phyloP scores from a whole-genome alignment of 2,888 invertebrate species.

The Pyrrhia umbra region DNA sequence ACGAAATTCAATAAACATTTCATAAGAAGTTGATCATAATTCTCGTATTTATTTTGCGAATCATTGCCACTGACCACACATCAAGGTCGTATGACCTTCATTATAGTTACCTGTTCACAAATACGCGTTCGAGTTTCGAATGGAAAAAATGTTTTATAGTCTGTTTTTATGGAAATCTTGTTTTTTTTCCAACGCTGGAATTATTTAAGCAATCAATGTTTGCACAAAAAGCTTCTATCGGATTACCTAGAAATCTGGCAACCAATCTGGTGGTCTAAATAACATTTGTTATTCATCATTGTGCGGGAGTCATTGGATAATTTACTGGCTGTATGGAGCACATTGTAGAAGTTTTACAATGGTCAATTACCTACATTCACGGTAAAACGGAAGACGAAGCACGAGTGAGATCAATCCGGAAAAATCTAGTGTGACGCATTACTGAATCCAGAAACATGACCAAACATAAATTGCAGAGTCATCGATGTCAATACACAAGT shows the following conservation, averaged over 20 bases:
- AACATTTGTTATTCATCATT: slow-evolving; percentile 18
- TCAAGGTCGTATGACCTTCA: slow-evolving; percentile 40
- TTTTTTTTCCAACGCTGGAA: neutral
- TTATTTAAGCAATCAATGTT: too few relatives aligned
- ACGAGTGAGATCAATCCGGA: slow-evolving; percentile 13
- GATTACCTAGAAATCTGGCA: slow-evolving; percentile 22
- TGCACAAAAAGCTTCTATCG: slow-evolving; percentile 6
- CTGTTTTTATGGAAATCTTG: neutral
- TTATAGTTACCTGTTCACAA: slow-evolving; percentile 28
- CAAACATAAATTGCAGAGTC: neutral
- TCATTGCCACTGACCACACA: slow-evolving; percentile 35
- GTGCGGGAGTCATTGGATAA: slow-evolving; percentile 31
- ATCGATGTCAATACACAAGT: neutral
- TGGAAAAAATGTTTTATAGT: neutral
- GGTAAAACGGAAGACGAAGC: slow-evolving; percentile 15
- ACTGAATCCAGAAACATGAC: slow-evolving; percentile 6
- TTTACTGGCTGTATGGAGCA: slow-evolving; percentile 13
- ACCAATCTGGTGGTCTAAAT: neutral
- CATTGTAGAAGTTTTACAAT: slow-evolving; percentile 40
- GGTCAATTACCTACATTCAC: slow-evolving; percentile 1
- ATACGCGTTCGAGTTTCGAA: slow-evolving; percentile 5
- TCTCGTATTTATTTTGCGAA: slow-evolving; percentile 29
- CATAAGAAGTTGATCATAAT: slow-evolving; percentile 12
- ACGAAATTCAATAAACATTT: slow-evolving; percentile 4
- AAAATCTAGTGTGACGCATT: slow-evolving; percentile 6